phyloP scores from a whole-genome alignment of 2,113 vertebrate species.

The Dasypus novemcinctus region DNA sequence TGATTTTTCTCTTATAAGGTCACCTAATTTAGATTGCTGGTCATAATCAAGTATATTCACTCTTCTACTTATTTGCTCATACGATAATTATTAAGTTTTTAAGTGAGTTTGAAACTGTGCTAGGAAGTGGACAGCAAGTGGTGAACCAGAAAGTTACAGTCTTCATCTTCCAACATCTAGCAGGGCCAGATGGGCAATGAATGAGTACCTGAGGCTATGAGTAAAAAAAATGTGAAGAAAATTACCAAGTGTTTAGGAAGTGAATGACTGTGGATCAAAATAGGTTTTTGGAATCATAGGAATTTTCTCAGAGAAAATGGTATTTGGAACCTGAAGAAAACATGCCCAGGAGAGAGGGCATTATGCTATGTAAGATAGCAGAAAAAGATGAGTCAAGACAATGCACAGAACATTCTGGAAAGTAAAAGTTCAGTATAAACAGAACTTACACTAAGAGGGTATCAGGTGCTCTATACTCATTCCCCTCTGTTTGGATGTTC shows the following conservation, averaged over 20 bases:
- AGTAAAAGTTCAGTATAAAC: background rate
- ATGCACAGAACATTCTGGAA: background rate
- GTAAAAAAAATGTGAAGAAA: background rate
- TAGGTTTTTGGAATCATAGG: background rate
- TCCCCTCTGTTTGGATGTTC: background rate
- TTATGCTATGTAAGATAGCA: background rate
- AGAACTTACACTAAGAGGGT: background rate
- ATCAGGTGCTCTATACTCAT: background rate
- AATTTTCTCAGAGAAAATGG: background rate
- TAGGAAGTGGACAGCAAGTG: background rate
- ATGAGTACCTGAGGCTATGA: background rate
- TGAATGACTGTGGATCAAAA: background rate
- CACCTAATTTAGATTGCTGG: background rate
- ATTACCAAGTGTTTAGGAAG: background rate
- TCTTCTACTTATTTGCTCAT: background rate
- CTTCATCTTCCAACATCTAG: background rate
- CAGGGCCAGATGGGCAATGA: background rate
- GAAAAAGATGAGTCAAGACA: background rate
- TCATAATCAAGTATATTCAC: background rate
- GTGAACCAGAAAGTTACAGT: background rate
- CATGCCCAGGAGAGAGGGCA: background rate
- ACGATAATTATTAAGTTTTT: background rate
- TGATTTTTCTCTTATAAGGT: background rate
- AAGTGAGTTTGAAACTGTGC: background rate
- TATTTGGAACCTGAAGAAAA: background rate